These are phyloP conservation scores for Apamea crenata DNA, from an alignment of 2,888 invertebrate genomes.

Conservation along the genomic window DNA sequence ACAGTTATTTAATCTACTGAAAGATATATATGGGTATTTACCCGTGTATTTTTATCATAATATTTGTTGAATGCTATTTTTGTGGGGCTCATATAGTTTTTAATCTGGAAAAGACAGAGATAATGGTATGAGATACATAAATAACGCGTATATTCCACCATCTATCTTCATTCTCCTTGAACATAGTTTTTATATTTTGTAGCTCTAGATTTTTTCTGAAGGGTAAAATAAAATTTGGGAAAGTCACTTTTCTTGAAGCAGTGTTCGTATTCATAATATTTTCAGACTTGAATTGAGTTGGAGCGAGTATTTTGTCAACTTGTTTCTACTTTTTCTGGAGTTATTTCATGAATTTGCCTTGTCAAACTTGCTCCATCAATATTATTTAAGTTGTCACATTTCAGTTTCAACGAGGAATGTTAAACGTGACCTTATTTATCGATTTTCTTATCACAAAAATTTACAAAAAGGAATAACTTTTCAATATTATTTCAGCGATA, in stretches of 20 bases:
- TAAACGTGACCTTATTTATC: slow-evolving; percentile 7
- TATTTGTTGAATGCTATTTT: slow-evolving; percentile 68
- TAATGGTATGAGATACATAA: slow-evolving; percentile 40
- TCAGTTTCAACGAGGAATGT: slow-evolving; percentile 17
- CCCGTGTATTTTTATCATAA: slow-evolving; percentile 61
- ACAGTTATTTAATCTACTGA: slow-evolving; percentile 85
- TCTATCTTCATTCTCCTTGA: slow-evolving; percentile 32
- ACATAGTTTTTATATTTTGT: slow-evolving; percentile 21
- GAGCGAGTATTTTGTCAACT: slow-evolving; percentile 26
- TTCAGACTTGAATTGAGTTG: slow-evolving; percentile 58
- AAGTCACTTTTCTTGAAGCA: slow-evolving; percentile 45
- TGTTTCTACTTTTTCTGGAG: slow-evolving; percentile 31
- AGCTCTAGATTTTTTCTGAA: slow-evolving; percentile 27
- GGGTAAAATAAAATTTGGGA: slow-evolving; percentile 47
- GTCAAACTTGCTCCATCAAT: slow-evolving; percentile 48
- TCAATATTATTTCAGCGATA: not conserved
- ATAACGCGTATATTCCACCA: slow-evolving; percentile 20
- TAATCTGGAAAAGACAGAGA: slow-evolving; percentile 47
- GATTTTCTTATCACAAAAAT: slow-evolving; percentile 1
- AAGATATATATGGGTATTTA: slow-evolving; percentile 76
- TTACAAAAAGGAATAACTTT: slow-evolving; percentile 2
- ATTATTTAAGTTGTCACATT: slow-evolving; percentile 45
- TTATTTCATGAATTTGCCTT: slow-evolving; percentile 39
- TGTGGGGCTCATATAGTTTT: slow-evolving; percentile 54
- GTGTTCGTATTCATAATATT: slow-evolving; percentile 52